Evolutionary conservation across 2,113 vertebrate species (phyloP).

Genomic region (Malurus cyaneus): DNA sequence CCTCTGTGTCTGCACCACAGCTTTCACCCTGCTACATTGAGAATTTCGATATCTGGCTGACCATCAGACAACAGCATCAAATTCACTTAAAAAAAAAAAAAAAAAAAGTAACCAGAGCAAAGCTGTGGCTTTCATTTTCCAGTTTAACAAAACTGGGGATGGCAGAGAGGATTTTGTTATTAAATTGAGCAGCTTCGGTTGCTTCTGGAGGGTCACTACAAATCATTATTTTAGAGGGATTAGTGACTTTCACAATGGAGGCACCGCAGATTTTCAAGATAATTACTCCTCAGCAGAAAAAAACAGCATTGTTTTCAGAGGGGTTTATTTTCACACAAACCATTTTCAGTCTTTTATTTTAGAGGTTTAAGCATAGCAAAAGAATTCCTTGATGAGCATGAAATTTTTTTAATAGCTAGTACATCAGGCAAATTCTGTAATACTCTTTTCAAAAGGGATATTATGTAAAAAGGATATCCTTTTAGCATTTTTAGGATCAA

Average conservation of each 20-base stretch:
- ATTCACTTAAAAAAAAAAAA: background rate
- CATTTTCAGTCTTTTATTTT: slow-evolving; percentile 12
- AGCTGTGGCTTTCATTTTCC: slow-evolving; percentile 17
- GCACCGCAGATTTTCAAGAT: slow-evolving; percentile 43
- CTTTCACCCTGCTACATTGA: background rate
- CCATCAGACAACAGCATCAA: background rate
- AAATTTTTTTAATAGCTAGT: background rate
- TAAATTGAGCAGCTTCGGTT: slow-evolving; percentile 48
- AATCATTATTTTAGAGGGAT: slow-evolving; percentile 57
- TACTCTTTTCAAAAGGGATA: background rate
- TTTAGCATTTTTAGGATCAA: background rate
- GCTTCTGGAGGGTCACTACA: slow-evolving; percentile 14
- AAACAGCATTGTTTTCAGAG: background rate
- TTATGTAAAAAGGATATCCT: background rate
- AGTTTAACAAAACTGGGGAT: slow-evolving; percentile 4
- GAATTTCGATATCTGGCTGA: background rate
- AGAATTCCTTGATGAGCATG: background rate
- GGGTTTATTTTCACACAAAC: slow-evolving; percentile 9
- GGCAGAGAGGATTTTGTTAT: slow-evolving; percentile 59
- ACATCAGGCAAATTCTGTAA: background rate
- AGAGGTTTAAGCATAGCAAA: slow-evolving; percentile 9
- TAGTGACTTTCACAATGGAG: slow-evolving; percentile 57
- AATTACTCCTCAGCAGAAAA: slow-evolving; percentile 50
- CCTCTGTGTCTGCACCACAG: background rate
- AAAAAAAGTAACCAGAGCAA: slow-evolving; percentile 17